phyloP scores from a whole-genome alignment of 2,888 invertebrate species.

The Aphidius colemani region DNA sequence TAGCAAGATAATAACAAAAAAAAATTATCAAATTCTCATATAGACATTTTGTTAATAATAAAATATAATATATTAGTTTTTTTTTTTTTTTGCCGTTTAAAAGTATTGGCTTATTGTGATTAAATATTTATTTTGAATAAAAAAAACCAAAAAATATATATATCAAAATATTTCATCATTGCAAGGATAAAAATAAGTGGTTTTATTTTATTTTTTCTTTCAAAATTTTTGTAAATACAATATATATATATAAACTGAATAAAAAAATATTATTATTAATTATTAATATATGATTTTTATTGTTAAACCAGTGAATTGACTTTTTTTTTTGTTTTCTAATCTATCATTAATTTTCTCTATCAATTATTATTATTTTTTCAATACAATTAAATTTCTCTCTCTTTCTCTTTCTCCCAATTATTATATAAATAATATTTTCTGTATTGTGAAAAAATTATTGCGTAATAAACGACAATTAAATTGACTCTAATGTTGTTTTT shows the following conservation, averaged over 20 bases:
- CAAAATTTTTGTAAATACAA: constrained; percentile 26
- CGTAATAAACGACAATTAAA: too few species aligned
- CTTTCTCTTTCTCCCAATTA: too few species aligned
- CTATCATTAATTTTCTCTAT: too few species aligned
- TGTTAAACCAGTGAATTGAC: too few species aligned
- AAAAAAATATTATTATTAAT: constrained; percentile 18
- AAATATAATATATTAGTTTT: not conserved
- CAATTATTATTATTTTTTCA: too few species aligned
- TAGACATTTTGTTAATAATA: not conserved
- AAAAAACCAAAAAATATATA: not conserved
- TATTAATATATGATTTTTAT: not conserved
- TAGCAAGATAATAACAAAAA: not conserved
- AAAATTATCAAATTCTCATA: not conserved
- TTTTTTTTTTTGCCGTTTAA: constrained; percentile 5
- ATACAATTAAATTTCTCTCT: too few species aligned
- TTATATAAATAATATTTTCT: too few species aligned
- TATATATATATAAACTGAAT: constrained; percentile 11
- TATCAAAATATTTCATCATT: not conserved
- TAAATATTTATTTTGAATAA: constrained; percentile 20
- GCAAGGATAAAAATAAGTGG: not conserved
- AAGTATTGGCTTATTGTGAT: not conserved
- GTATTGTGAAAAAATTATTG: too few species aligned
- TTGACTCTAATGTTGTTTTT: too few species aligned
- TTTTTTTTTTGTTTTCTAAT: too few species aligned
- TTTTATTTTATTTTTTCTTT: not conserved